phyloP scores from a whole-genome alignment of 2,888 invertebrate species.

The Rhyacophila evoluta region DNA sequence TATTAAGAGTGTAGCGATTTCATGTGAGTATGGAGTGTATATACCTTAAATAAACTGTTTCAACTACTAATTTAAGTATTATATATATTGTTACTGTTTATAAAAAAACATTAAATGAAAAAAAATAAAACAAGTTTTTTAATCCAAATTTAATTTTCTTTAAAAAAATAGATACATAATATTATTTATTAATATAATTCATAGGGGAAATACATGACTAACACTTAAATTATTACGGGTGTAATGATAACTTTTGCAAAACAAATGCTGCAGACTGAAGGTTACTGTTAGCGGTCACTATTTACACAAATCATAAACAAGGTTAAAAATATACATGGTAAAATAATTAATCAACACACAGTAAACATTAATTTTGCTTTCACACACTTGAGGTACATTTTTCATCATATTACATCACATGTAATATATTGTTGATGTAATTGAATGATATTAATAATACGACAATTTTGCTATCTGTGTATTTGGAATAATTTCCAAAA shows the following conservation, averaged over 20 bases:
- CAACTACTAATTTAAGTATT: no score
- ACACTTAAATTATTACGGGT: constrained; percentile 1
- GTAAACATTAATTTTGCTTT: not conserved
- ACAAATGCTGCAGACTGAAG: constrained; percentile 11
- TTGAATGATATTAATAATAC: no score
- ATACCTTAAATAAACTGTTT: no score
- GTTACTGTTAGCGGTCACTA: constrained; percentile 10
- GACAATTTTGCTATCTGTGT: not conserved
- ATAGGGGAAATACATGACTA: constrained; percentile 16
- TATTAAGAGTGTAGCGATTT: no score
- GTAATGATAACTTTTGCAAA: constrained; percentile 32
- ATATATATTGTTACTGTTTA: no score
- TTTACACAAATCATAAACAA: constrained; percentile 29
- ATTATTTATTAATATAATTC: constrained; percentile 40
- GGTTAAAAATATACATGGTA: constrained; percentile 39
- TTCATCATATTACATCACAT: no score
- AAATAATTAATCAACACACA: constrained; percentile 25
- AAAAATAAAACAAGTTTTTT: not conserved
- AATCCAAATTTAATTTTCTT: constrained; percentile 42
- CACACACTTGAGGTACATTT: not conserved
- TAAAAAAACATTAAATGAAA: not conserved
- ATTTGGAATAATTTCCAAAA: not conserved
- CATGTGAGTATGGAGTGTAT: no score
- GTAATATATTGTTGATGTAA: no score
- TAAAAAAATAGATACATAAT: constrained; percentile 47